These are phyloP conservation scores for Amphilophus citrinellus DNA, from an alignment of 2,113 vertebrate species.

Conservation along the genomic window DNA sequence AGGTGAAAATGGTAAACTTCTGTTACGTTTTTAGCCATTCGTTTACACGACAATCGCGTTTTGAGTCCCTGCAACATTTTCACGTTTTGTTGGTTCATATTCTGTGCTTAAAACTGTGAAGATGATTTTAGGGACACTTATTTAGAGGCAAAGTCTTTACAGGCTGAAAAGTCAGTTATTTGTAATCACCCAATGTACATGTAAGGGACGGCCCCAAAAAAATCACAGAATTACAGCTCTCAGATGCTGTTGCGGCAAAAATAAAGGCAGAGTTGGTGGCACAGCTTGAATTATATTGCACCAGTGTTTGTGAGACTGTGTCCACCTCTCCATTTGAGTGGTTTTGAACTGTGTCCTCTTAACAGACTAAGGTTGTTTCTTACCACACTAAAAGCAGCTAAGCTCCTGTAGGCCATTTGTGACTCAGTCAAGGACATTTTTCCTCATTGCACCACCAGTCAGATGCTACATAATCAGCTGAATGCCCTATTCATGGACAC, in stretches of 20 bases:
- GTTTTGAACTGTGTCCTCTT: constrained; percentile 17
- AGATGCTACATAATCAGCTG: constrained; percentile 6
- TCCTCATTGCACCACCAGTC: constrained; percentile 19
- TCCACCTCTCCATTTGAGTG: neutral
- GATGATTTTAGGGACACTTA: no score
- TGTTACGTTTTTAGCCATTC: no score
- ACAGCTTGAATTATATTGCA: neutral
- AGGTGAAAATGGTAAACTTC: no score
- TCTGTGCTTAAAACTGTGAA: no score
- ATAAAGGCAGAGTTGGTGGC: neutral
- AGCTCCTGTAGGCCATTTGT: constrained; percentile 18
- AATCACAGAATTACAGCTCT: neutral
- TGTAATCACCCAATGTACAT: no score
- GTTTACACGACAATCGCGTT: no score
- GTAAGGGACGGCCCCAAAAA: neutral
- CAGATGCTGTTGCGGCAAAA: neutral
- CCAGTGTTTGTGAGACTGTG: neutral
- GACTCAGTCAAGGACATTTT: constrained; percentile 39
- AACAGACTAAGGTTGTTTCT: constrained; percentile 25
- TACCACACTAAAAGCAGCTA: constrained; percentile 17
- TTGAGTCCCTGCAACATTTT: no score
- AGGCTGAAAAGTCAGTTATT: no score
- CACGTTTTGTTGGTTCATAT: no score
- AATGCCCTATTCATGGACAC: neutral
- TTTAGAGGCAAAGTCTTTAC: no score